phyloP scores from a whole-genome alignment of 2,113 vertebrate genomes.

The Scophthalmus maximus region DNA sequence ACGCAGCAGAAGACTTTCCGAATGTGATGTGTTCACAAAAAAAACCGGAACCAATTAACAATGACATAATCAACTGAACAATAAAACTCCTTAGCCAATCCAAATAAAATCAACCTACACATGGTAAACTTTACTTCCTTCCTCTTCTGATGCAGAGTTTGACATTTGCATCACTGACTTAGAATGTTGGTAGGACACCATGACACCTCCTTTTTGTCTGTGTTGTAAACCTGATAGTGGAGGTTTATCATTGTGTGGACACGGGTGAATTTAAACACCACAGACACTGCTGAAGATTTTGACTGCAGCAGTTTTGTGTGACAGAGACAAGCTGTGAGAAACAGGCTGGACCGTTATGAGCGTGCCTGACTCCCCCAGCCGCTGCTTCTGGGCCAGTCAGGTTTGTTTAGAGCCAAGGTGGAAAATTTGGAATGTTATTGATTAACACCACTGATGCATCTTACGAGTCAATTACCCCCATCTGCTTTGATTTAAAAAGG shows the following conservation, averaged over 20 bases:
- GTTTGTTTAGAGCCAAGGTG: not conserved
- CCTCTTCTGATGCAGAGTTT: not conserved
- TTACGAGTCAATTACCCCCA: not conserved
- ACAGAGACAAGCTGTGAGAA: constrained; percentile 8
- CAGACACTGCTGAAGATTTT: not conserved
- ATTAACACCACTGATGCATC: not conserved
- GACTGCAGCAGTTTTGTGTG: not conserved
- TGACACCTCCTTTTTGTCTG: not conserved
- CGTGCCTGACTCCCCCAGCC: not conserved
- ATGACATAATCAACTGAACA: too few species aligned
- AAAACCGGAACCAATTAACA: too few species aligned
- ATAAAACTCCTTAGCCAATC: too few species aligned
- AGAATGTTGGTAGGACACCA: not conserved
- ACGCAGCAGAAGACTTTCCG: too few species aligned
- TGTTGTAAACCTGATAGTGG: not conserved
- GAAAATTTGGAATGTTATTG: not conserved
- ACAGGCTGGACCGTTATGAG: not conserved
- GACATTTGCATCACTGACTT: not conserved
- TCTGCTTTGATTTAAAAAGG: not conserved
- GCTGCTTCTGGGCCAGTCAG: not conserved
- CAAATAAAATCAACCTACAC: too few species aligned
- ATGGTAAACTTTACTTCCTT: too few species aligned
- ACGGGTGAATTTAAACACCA: not conserved
- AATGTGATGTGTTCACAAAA: too few species aligned
- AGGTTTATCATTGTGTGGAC: not conserved